Conservation (phyloP, 2,888 invertebrate species). For the Thysanoteuthis rhombus region DNA sequence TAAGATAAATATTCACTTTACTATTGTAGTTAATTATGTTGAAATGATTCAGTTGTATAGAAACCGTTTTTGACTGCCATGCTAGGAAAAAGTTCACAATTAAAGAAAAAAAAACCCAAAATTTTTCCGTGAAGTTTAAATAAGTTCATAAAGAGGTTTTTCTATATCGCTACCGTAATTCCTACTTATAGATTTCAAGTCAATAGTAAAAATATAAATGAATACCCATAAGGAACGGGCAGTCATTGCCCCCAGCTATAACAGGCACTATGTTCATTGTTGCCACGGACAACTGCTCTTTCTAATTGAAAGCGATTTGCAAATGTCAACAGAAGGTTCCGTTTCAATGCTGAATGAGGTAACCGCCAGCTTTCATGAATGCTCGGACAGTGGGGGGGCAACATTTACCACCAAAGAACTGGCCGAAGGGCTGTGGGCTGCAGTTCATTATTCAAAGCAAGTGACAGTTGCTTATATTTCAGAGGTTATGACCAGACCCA, state of each 20-base stretch:
- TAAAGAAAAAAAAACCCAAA: background rate
- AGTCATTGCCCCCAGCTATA: background rate
- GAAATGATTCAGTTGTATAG: too few species aligned
- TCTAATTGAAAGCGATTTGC: background rate
- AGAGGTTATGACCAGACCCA: background rate
- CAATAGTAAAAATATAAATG: background rate
- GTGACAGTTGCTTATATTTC: constrained; percentile 12
- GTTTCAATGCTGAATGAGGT: background rate
- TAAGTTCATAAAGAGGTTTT: background rate
- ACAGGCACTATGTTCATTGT: background rate
- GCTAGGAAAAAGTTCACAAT: background rate
- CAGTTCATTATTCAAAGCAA: background rate
- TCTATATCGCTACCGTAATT: background rate
- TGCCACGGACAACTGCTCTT: background rate
- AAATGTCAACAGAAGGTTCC: background rate
- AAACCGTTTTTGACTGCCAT: background rate
- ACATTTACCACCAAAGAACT: constrained; percentile 12
- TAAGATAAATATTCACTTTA: too few species aligned
- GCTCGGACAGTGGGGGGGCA: background rate
- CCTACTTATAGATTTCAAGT: background rate
- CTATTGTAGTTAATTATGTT: background rate
- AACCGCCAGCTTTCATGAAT: background rate
- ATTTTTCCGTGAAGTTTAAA: background rate
- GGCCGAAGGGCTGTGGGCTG: background rate
- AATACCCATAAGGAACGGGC: background rate